Base-by-base conservation (phyloP, 2,888 invertebrate species). In the Phengaris arion region DNA sequence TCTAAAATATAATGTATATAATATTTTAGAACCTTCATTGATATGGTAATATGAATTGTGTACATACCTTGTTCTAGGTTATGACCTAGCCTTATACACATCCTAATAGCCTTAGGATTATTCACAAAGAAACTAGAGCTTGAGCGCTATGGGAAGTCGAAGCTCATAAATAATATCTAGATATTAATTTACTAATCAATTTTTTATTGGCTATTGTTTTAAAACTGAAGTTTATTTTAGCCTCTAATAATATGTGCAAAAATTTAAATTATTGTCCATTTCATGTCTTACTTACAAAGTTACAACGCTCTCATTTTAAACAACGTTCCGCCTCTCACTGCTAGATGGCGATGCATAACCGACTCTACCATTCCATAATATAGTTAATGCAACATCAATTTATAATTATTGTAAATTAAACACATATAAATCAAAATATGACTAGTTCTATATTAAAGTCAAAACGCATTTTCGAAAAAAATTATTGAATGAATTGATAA, bases 381-480 rank as follows among this genome's bases (percentile, higher is more conserved):
- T 72, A 54, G 13, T 54, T 72, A 72, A 54, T 72, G 6, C 52
- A 22, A 72, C 72, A 64, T 64, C 13, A 45, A 64, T 45, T 64
- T 35, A 64, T 64, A 64, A 64, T 64, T 6, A 12, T 64, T 45
- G 64, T 64, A 64, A 64, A 64, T 22, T 59, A 64, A 35, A 64
- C 12, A 64, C 35, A 52, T 13, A 22, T 52, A 54, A 12, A 72
- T 54, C 22, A 52, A 72, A 35, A 72, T 54, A 72, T 72, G 72
- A 72, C 72, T 72, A 72, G 72, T 54, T 54, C 72, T 72, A 45
- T 7, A 72, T 22, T 51, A 70, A 22, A 64, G 22, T 51, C 51
- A 45, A 54, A 72, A 72, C 72, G 54, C 35, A 54, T 6, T 52
- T 48, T 70, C 22, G 12, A 72, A 54, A 12, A 70, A 72, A 54